Evolutionary conservation across 2,888 invertebrate species (phyloP).

Genomic region (Myathropa florea): DNA sequence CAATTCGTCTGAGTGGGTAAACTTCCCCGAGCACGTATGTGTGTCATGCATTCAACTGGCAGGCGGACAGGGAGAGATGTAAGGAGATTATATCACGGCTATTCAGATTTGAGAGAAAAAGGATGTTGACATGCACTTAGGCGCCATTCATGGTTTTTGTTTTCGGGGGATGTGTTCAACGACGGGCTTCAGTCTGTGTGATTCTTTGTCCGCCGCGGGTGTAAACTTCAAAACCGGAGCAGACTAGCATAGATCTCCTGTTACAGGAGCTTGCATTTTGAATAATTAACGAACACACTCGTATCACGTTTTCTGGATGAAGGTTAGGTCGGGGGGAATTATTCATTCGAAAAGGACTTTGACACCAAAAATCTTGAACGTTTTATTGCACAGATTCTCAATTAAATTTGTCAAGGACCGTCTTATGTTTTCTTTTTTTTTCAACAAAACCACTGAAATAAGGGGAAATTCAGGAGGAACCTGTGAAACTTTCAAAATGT

Average conservation of each 20-base stretch:
- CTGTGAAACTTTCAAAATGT: too few species aligned
- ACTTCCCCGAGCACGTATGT: constrained; percentile 7
- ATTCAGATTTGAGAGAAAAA: neutral
- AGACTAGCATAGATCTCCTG: neutral
- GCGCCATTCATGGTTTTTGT: neutral
- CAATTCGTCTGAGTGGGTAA: constrained; percentile 44
- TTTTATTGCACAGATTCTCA: too few species aligned
- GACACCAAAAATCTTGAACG: too few species aligned
- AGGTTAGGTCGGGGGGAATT: too few species aligned
- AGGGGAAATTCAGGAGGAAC: too few species aligned
- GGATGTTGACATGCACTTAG: neutral
- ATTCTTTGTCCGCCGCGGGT: neutral
- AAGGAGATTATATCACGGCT: neutral
- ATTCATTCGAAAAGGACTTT: too few species aligned
- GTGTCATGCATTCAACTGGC: neutral
- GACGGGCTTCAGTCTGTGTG: neutral
- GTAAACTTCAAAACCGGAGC: neutral
- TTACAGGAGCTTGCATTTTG: neutral
- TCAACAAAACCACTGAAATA: too few species aligned
- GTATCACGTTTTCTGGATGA: neutral
- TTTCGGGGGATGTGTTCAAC: neutral
- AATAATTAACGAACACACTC: neutral
- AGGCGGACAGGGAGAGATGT: neutral
- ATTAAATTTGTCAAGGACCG: too few species aligned
- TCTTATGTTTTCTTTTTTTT: too few species aligned